These are phyloP conservation scores for Palloptera scutellata DNA, from an alignment of 2,888 invertebrate species.

Conservation along the genomic window DNA sequence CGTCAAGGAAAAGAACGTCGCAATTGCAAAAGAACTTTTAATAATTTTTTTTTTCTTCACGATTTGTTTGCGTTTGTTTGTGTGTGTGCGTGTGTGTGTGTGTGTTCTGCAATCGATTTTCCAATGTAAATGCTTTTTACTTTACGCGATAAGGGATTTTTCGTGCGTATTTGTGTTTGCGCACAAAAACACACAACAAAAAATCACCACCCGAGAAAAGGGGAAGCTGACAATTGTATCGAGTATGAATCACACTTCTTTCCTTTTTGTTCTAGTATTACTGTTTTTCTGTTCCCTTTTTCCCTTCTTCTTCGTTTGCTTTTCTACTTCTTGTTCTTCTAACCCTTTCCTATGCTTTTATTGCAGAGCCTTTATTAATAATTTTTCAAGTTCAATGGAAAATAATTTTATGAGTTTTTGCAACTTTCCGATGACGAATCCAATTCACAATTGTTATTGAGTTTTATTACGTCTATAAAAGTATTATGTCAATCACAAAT, in stretches of 20 bases:
- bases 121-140: no score
- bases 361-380: background rate
- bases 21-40: no score
- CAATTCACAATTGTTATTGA: no score
- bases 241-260: constrained; percentile 40
- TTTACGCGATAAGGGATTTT: background rate
- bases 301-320: no score
- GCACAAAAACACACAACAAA: constrained; percentile 12
- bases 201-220: background rate
- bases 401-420: constrained; percentile 10
- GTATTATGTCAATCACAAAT: no score
- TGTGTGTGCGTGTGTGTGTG: background rate
- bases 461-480: no score
- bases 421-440: constrained; percentile 9
- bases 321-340: background rate
- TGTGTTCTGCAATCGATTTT: background rate
- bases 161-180: background rate
- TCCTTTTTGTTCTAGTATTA: constrained; percentile 1
- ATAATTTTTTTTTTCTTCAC: background rate
- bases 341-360: background rate
- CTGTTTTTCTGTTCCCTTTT: background rate
- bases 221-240: background rate
- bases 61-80: background rate
- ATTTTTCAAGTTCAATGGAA: constrained; percentile 35
- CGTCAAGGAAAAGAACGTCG: no score